phyloP scores from a whole-genome alignment of 2,888 invertebrate genomes.

The Epinotia bilunana region DNA sequence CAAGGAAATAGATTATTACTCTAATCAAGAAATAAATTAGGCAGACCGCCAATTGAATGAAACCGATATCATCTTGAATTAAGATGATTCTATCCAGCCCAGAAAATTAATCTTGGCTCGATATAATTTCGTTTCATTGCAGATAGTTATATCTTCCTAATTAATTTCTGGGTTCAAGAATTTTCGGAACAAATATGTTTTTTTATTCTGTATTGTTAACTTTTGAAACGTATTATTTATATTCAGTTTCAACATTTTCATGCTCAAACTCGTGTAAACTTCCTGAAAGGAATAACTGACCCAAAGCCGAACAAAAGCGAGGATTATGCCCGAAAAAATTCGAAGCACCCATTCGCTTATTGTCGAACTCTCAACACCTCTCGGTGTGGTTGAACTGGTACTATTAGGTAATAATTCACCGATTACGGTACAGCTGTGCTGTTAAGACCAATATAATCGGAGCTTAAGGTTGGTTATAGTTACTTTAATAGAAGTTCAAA shows the following conservation, averaged over 20 bases:
- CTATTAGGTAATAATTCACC: neutral
- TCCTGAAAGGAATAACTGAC: constrained; percentile 20
- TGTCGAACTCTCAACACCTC: constrained; percentile 47
- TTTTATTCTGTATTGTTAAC: neutral
- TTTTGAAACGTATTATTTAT: neutral
- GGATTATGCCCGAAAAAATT: constrained; percentile 7
- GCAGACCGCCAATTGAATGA: too few species aligned
- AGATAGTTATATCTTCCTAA: too few species aligned
- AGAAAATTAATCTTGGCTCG: too few species aligned
- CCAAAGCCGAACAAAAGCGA: constrained; percentile 18
- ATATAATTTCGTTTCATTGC: too few species aligned
- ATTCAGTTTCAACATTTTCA: neutral
- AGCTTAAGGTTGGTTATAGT: neutral
- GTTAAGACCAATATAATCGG: neutral
- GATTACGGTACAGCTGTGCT: neutral
- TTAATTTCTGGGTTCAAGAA: too few species aligned
- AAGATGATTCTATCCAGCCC: too few species aligned
- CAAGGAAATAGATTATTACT: too few species aligned
- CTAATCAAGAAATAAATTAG: too few species aligned
- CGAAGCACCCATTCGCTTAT: constrained; percentile 16
- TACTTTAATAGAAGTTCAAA: too few species aligned
- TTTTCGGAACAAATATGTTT: too few species aligned
- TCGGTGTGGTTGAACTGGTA: constrained; percentile 25
- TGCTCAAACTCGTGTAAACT: constrained; percentile 5
- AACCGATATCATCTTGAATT: too few species aligned